Evolutionary conservation across 2,797 vertebrate genomes (phyloP).

Genomic region (Chiroxiphia lanceolata): DNA sequence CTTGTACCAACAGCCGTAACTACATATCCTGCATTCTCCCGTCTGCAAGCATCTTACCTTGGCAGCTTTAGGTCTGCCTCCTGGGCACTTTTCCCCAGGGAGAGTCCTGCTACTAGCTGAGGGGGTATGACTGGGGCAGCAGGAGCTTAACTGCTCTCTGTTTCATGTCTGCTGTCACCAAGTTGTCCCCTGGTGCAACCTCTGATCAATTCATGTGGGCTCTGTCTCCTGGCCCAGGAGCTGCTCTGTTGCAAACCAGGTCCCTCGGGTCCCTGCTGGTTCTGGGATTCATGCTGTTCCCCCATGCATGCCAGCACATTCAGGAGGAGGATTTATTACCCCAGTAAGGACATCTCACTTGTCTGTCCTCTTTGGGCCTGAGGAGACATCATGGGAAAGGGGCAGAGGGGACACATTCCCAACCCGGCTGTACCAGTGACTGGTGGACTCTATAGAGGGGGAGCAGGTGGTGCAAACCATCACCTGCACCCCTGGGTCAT

Average conservation of each 20-base stretch:
- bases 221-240: neutral
- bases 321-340: neutral
- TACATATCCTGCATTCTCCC: neutral
- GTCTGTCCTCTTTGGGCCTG: neutral
- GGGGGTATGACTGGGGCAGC: neutral
- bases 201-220: neutral
- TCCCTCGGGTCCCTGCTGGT: neutral
- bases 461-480: neutral
- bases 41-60: neutral
- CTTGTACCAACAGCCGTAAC: rapidly evolving
- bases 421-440: neutral
- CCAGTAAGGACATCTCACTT: neutral
- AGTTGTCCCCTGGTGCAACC: neutral
- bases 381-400: neutral
- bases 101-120: neutral
- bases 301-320: rapidly evolving
- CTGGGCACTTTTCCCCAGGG: neutral
- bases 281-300: neutral
- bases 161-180: neutral
- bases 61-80: neutral
- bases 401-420: neutral
- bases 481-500: neutral
- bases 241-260: neutral
- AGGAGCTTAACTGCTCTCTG: neutral
- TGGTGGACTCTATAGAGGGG: neutral